Evolutionary conservation across 2,797 vertebrate genomes (phyloP).

Genomic region (Oreochromis grahami): DNA sequence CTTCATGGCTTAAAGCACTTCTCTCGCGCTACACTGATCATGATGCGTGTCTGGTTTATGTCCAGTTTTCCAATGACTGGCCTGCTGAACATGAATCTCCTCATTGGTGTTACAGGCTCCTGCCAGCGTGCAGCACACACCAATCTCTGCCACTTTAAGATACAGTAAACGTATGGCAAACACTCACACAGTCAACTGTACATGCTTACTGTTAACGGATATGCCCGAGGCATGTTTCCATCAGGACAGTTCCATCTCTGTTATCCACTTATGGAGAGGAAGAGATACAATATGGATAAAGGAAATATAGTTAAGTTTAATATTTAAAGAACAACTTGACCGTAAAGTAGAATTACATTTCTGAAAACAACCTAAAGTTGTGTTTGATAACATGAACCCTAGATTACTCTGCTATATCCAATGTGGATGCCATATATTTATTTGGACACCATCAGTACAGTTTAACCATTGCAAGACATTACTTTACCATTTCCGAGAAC

Average conservation of each 20-base stretch:
- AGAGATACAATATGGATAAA: constrained; percentile 45
- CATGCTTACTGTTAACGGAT: constrained; percentile 6
- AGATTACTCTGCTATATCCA: not conserved
- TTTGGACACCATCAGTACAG: not conserved
- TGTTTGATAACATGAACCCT: not conserved
- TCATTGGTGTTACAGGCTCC: not conserved
- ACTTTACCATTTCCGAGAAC: not conserved
- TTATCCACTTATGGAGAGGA: constrained; percentile 53
- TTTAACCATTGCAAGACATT: too few species aligned
- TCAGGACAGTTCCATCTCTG: constrained; percentile 13
- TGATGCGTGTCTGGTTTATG: not conserved
- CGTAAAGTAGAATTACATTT: not conserved
- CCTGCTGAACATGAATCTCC: not conserved
- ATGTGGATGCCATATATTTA: not conserved
- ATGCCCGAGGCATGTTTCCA: constrained; percentile 9
- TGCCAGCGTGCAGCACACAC: not conserved
- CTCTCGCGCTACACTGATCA: not conserved
- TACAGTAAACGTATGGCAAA: not conserved
- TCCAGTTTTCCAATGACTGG: not conserved
- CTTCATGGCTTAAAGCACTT: not conserved
- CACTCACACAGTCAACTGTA: not conserved
- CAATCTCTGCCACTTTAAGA: not conserved
- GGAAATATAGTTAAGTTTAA: constrained; percentile 21
- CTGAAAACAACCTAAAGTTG: not conserved
- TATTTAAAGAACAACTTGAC: not conserved